These are phyloP conservation scores for Pantherophis guttatus DNA, from an alignment of 2,113 vertebrate genomes.

Conservation along the genomic window DNA sequence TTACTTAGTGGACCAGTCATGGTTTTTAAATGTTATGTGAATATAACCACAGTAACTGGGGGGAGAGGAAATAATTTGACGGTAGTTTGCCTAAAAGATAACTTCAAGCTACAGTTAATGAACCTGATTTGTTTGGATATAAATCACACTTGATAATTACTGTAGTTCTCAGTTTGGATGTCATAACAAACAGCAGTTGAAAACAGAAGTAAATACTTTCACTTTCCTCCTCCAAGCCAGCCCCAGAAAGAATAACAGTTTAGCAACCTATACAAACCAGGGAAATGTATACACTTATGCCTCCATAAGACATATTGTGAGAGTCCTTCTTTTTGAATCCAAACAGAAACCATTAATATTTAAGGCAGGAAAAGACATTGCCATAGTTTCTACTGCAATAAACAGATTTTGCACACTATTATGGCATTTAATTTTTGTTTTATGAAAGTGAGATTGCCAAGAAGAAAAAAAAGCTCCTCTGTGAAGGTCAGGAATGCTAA, in stretches of 20 bases:
- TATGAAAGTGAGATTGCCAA: neutral
- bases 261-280: neutral
- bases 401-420: neutral
- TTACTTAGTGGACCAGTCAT: neutral
- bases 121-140: neutral
- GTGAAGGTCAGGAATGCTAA: neutral
- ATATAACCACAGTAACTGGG: neutral
- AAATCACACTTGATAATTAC: neutral
- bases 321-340: neutral
- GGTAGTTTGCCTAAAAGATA: neutral
- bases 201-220: neutral
- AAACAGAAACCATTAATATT: neutral
- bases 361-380: neutral
- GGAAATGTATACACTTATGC: neutral
- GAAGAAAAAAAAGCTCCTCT: neutral
- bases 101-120: neutral
- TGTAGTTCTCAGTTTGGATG: neutral
- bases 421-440: neutral
- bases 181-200: neutral
- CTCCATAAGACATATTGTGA: neutral
- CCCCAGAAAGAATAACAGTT: neutral
- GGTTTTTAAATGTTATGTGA: neutral
- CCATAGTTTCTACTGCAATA: neutral
- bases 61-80: neutral
- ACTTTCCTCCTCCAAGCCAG: neutral